Conservation (phyloP, 2,113 vertebrate genomes). For the Chlamydotis undulata region DNA sequence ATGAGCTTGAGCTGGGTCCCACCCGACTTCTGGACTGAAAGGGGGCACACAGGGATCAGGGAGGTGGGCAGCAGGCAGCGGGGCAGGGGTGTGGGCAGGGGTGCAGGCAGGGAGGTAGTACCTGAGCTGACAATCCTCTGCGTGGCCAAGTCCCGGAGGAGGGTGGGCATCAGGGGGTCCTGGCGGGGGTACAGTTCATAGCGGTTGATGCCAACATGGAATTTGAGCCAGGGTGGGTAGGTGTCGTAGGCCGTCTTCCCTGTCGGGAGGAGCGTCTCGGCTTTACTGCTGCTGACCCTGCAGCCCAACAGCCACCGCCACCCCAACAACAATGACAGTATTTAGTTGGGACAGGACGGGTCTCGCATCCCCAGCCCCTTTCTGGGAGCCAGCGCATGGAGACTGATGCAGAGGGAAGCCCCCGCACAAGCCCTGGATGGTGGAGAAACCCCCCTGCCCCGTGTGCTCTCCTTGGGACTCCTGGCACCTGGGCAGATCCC, state of each 20-base stretch:
- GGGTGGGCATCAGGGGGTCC: slow-evolving; percentile 67
- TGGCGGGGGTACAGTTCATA: slow-evolving; percentile 78
- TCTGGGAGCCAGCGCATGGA: background rate
- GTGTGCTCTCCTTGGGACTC: background rate
- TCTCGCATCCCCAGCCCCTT: background rate
- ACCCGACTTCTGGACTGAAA: slow-evolving; percentile 80
- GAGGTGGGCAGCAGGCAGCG: background rate
- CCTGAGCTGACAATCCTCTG: slow-evolving; percentile 76
- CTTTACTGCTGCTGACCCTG: slow-evolving; percentile 77
- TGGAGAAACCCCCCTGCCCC: fast-evolving
- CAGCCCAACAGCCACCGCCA: background rate
- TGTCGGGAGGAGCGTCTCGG: slow-evolving; percentile 63
- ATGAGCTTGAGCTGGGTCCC: slow-evolving; percentile 83
- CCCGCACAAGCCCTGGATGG: background rate
- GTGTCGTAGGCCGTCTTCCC: slow-evolving; percentile 68
- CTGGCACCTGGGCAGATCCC: background rate
- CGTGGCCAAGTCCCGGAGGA: slow-evolving; percentile 71
- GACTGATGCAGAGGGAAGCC: background rate
- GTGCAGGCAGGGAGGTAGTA: background rate
- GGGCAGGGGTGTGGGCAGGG: background rate
- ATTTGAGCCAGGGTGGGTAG: slow-evolving; percentile 79
- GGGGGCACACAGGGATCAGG: background rate
- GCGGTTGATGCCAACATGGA: slow-evolving; percentile 81
- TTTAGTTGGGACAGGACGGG: background rate
- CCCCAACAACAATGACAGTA: slow-evolving; percentile 5